Percentiles rank a stretch among this genome's conserved stretches.
Evolutionary conservation across 2,888 invertebrate genomes (phyloP).

Genomic region (Periphyllus acericola): DNA sequence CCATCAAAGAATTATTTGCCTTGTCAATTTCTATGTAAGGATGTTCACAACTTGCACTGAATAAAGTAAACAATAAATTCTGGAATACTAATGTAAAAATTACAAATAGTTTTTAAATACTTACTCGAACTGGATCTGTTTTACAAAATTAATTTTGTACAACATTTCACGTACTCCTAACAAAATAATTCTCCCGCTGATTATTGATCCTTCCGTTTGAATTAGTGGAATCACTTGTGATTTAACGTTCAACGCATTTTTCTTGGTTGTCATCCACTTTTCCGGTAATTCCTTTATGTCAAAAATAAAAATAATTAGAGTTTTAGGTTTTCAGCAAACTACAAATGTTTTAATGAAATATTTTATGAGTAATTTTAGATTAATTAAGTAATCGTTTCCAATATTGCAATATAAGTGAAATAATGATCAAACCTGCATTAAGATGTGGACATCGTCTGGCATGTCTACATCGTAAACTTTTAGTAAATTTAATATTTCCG

Average conservation of each 20-base stretch:
- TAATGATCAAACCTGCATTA: slow-evolving; percentile 73
- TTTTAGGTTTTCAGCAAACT: background rate
- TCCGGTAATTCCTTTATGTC: slow-evolving; percentile 85
- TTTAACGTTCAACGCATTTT: slow-evolving; percentile 82
- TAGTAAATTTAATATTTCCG: slow-evolving; percentile 85
- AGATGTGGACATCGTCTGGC: slow-evolving; percentile 77
- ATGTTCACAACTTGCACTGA: slow-evolving; percentile 72
- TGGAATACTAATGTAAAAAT: slow-evolving; percentile 24
- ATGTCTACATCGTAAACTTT: slow-evolving; percentile 88
- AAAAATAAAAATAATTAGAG: background rate
- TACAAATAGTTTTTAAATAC: background rate
- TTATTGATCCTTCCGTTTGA: slow-evolving; percentile 86
- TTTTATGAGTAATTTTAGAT: no score
- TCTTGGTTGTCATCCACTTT: slow-evolving; percentile 86
- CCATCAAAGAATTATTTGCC: slow-evolving; percentile 74
- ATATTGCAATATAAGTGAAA: slow-evolving; percentile 18
- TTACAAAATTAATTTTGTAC: slow-evolving; percentile 80
- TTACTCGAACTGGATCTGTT: slow-evolving; percentile 69
- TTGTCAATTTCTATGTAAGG: slow-evolving; percentile 78
- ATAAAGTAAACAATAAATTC: slow-evolving; percentile 68
- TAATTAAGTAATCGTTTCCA: no score
- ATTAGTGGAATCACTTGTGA: slow-evolving; percentile 89
- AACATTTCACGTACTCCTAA: slow-evolving; percentile 82
- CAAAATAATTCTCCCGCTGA: slow-evolving; percentile 82
- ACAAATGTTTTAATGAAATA: background rate